Evolutionary conservation across 1,140 invertebrate species (phyloP).

Genomic region (Musca vetustissima): DNA sequence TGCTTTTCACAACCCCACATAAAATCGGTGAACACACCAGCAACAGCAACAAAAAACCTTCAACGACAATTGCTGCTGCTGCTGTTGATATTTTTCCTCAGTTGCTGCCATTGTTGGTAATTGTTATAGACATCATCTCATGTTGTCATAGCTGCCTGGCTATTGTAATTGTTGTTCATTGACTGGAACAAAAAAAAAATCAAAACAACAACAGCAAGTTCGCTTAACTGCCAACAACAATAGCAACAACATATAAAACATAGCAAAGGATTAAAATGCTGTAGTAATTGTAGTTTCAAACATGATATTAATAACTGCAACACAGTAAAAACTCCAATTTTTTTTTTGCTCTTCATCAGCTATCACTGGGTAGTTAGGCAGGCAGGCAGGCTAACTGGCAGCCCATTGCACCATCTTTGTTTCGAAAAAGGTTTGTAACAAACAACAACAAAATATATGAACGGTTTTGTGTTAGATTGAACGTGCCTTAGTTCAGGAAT

Average conservation of each 20-base stretch:
- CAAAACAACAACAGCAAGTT: background rate
- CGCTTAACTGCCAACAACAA: background rate
- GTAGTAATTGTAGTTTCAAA: conserved; percentile 1
- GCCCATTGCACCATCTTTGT: background rate
- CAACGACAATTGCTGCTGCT: too few relatives aligned
- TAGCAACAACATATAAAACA: too few relatives aligned
- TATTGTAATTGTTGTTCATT: conserved; percentile 26
- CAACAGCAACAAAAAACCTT: background rate
- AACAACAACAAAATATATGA: background rate
- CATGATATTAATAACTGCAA: conserved; percentile 22
- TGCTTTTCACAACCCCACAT: conserved; percentile 6
- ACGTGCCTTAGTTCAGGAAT: conserved; percentile 21
- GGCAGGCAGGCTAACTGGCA: too few relatives aligned
- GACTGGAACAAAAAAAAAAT: conserved; percentile 13
- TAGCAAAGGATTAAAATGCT: conserved; percentile 13
- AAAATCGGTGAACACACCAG: background rate
- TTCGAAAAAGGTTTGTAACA: background rate
- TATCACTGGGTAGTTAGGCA: too few relatives aligned
- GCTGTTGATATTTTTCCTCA: background rate
- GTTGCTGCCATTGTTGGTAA: conserved; percentile 10
- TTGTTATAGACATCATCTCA: conserved; percentile 18
- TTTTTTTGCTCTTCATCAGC: too few relatives aligned
- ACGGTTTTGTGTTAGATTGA: conserved; percentile 13
- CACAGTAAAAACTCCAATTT: background rate
- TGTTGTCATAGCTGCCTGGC: background rate